Base-by-base conservation (phyloP, 1,140 invertebrate species). In the Drosophila persimilis region DNA sequence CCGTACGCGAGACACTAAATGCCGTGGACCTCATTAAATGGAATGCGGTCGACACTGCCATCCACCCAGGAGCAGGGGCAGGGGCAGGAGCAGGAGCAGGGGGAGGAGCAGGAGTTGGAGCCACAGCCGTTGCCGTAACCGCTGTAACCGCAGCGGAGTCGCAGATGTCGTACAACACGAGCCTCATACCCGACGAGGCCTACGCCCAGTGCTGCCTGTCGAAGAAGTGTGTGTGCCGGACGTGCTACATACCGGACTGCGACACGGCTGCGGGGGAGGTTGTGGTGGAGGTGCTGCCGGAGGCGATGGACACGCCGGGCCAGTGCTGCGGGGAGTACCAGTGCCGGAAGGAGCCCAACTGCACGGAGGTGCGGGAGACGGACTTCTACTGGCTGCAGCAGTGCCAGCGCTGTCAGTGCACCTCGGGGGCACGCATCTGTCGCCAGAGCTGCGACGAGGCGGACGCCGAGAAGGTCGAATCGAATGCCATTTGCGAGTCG, bases 161-260 rank as follows among this genome's bases (percentile, higher is more conserved):
- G 11, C 51, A 39, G 22, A 6, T 55, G 11, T 7, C 46, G 2
- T 71, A 71, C 64, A 70, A 83, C 56, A 55, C 20, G 7, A 72
- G 64, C 15, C 13, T 59, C 45, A 60, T 85, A n/a, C 29, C 57
- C n/a, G 80, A 85, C 26, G 65, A 73, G 31, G 52, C 78, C 24
- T 83, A 66, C 17, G 75, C 71, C 2, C 64, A 75, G 55, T 91
- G 90, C 52, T 91, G 90, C 50, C 62, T 90, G 39, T 31, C 66
- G 11, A 66, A 79, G 52, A 91, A 90, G 53, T 91, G 90, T 43
- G 39, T 89, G 39, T 91, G 90, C 72, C 85, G 79, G 15, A 85
- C 80, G 0, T 91, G 90, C 55, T 73, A 83, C 48, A 89, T 91
- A 44, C 90, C 71, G 11, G 77, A 77, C 57, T 91, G 90, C 54